These are phyloP conservation scores for Heliconius sara DNA, from an alignment of 2,888 invertebrate genomes.

Conservation along the genomic window DNA sequence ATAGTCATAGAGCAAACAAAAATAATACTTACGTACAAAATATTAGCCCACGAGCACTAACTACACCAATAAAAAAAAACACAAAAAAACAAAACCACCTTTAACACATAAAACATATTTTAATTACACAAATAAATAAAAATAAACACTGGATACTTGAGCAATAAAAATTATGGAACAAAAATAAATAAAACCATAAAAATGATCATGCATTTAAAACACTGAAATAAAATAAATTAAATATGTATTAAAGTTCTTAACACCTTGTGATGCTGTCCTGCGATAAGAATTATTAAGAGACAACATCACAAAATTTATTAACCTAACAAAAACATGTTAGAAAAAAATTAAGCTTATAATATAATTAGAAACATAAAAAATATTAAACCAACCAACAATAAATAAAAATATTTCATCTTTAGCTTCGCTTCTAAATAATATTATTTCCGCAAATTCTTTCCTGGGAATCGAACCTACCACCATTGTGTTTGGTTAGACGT, in stretches of 20 bases:
- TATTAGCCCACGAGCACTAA: slow-evolving; percentile 41
- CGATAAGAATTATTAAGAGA: background rate
- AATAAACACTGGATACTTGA: slow-evolving; percentile 30
- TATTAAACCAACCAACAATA: background rate
- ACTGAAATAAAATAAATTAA: background rate
- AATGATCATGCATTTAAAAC: background rate
- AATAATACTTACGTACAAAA: slow-evolving; percentile 49
- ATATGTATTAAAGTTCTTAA: too few relatives aligned
- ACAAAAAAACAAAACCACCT: slow-evolving; percentile 25
- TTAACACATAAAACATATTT: slow-evolving; percentile 32
- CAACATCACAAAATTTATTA: background rate
- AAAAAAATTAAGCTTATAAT: background rate
- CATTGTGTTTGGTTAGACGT: too few relatives aligned
- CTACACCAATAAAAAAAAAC: slow-evolving; percentile 37
- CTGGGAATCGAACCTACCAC: too few relatives aligned
- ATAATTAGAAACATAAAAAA: background rate
- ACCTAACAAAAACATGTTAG: background rate
- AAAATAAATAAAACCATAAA: slow-evolving; percentile 3
- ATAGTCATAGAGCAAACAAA: slow-evolving; percentile 27
- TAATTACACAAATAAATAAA: too few relatives aligned
- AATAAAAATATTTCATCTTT: too few relatives aligned
- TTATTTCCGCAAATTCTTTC: too few relatives aligned
- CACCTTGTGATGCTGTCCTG: too few relatives aligned
- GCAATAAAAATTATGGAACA: background rate
- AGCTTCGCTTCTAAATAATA: too few relatives aligned